Evolutionary conservation across 2,888 invertebrate species (phyloP), one percentile per base, ranked within the genome.

Genomic region (Drosophila anceps): DNA sequence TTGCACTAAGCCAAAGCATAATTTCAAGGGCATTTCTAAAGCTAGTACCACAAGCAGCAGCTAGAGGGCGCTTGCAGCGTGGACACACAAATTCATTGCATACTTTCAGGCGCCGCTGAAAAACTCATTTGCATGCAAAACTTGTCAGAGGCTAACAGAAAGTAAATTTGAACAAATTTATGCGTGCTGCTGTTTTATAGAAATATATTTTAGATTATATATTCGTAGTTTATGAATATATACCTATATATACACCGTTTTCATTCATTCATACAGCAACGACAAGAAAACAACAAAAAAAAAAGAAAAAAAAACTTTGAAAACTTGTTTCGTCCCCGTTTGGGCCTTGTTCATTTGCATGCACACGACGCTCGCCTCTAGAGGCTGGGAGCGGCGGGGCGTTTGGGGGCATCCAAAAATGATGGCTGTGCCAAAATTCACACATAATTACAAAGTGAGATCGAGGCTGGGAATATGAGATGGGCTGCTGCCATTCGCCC

Each of bases 361-460:
- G 74, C 69, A 65, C 66, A 53, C 18, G 44, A 35, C 66, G 39
- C 33, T 41, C 2, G 66, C 20, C 53, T 27, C n/a, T 54, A 0
- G 37, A n/a, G 37, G n/a, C 27, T 41, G 39, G 31, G 7, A 4
- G 15, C 15, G 44, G 29, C 27, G 1, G 48, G 10, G 27, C 27
- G 29, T n/a, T 2, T n/a, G 10, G 27, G 20, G 53, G 54, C 41
- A 37, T 51, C 57, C 69, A 64, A 66, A 75, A 71, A 69, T 72
- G 74, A 67, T 73, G 75, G 67, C 46, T 80, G 77, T 76, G 82
- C 76, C 80, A 82, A 82, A 84, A 82, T 87, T 85, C 78, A 84
- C 89, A 87, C 87, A 79, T 86, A 89, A 89, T 89, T 89, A 81
- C 77, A 77, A 84, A 84, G 74, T 76, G 76, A 41, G 58, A 48